These are phyloP conservation scores for Ianthella basta DNA, from an alignment of 37 sponge, comb jelly and placozoan genomes.

Conservation along the genomic window DNA sequence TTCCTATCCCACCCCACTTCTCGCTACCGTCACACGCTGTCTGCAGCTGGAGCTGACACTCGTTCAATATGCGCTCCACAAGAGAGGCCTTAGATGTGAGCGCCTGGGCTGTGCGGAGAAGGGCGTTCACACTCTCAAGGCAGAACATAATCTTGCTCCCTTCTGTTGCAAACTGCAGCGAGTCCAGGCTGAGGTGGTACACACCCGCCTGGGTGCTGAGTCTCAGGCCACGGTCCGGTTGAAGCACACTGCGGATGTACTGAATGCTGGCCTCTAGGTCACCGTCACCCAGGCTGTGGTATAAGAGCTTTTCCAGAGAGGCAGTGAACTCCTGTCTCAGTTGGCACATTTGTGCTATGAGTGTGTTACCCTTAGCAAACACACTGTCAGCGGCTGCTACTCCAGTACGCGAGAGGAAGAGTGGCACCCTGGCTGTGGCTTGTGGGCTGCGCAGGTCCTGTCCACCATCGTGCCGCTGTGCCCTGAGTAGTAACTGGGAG, in stretches of 20 bases:
- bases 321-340: constrained; percentile 31
- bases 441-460: neutral
- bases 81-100: constrained; percentile 21
- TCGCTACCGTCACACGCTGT: constrained; percentile 28
- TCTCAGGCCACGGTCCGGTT: constrained; percentile 39
- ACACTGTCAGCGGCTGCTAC: constrained; percentile 44
- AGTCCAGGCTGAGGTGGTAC: constrained; percentile 32
- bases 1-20: constrained; percentile 16
- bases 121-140: constrained; percentile 43
- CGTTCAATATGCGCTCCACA: constrained; percentile 21
- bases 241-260: constrained; percentile 50
- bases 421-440: constrained; percentile 25
- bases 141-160: neutral
- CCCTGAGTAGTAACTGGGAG: constrained; percentile 50
- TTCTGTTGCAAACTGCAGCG: constrained; percentile 26
- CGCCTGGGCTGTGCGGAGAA: constrained; percentile 50
- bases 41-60: constrained; percentile 14
- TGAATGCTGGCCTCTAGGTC: constrained; percentile 49
- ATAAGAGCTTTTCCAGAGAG: constrained; percentile 22
- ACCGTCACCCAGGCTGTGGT: neutral
- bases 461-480: neutral
- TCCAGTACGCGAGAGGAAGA: constrained; percentile 42
- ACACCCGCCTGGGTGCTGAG: constrained; percentile 17
- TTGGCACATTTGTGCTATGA: constrained; percentile 45
- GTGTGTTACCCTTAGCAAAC: constrained; percentile 53